These are phyloP conservation scores for Mycetomoellerius zeteki DNA, from an alignment of 1,140 invertebrate genomes.

Conservation along the genomic window DNA sequence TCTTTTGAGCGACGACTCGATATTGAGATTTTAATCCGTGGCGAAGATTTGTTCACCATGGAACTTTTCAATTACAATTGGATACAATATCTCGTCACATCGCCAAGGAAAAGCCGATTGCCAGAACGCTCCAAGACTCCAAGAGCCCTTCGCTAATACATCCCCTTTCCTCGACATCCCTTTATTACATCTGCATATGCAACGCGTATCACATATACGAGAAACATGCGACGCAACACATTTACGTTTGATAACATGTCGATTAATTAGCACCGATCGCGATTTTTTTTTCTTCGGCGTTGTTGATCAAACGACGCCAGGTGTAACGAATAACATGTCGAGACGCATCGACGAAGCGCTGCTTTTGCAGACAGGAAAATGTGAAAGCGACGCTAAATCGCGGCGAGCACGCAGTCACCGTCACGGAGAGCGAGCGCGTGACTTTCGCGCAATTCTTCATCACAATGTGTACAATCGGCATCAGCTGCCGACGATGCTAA, in stretches of 20 bases:
- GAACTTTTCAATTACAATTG: background rate
- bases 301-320: background rate
- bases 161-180: slow-evolving; percentile 8
- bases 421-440: slow-evolving; percentile 40
- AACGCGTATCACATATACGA: background rate
- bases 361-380: slow-evolving; percentile 11
- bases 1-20: background rate
- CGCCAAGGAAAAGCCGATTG: background rate
- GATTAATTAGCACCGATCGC: slow-evolving; percentile 37
- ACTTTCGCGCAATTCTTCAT: slow-evolving; percentile 47
- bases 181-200: slow-evolving; percentile 8
- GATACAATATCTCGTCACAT: background rate
- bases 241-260: background rate
- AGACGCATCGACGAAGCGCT: slow-evolving; percentile 7
- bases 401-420: slow-evolving; percentile 31
- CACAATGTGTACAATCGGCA: slow-evolving; percentile 31
- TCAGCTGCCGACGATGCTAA: slow-evolving; percentile 20
- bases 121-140: background rate
- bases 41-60: background rate
- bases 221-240: background rate
- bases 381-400: slow-evolving; percentile 45
- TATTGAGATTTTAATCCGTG: background rate
- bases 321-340: slow-evolving; percentile 33
- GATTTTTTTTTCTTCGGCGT: background rate
- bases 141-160: background rate